phyloP scores from a whole-genome alignment of 1,140 invertebrate species.

The Gonioctena quinquepunctata region DNA sequence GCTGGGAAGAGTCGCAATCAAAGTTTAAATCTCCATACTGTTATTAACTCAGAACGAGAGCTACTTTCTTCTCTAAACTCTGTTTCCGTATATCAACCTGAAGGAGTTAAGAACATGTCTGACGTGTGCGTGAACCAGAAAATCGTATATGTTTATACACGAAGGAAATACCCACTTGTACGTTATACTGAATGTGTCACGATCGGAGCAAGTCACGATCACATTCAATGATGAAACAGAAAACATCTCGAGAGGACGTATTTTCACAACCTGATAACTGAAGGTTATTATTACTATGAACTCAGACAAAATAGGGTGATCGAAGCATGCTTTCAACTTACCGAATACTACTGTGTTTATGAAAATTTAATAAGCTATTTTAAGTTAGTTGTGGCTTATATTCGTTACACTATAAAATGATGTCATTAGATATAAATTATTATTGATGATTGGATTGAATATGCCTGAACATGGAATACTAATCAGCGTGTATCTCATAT shows the following conservation, averaged over 20 bases:
- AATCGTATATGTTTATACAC: conserved; percentile 43
- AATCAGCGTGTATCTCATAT: no score
- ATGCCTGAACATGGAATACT: no score
- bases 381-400: no score
- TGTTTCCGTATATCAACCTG: not conserved
- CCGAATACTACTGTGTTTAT: no score
- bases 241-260: conserved; percentile 42
- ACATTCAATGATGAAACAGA: conserved; percentile 39
- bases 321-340: no score
- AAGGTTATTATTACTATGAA: conserved; percentile 30
- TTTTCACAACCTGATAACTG: conserved; percentile 42
- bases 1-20: conserved; percentile 42
- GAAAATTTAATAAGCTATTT: no score
- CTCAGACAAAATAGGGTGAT: conserved; percentile 18
- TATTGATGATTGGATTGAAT: no score
- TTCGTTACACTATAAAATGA: no score
- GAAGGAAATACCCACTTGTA: conserved; percentile 46
- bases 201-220: conserved; percentile 49
- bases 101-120: conserved; percentile 1
- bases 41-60: conserved; percentile 26
- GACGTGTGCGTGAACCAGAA: not conserved
- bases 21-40: conserved; percentile 33
- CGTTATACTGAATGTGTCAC: conserved; percentile 45
- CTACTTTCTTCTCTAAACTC: not conserved
- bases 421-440: no score